Conservation (phyloP, 2,797 vertebrate species). For the Melanotaenia boesemani region DNA sequence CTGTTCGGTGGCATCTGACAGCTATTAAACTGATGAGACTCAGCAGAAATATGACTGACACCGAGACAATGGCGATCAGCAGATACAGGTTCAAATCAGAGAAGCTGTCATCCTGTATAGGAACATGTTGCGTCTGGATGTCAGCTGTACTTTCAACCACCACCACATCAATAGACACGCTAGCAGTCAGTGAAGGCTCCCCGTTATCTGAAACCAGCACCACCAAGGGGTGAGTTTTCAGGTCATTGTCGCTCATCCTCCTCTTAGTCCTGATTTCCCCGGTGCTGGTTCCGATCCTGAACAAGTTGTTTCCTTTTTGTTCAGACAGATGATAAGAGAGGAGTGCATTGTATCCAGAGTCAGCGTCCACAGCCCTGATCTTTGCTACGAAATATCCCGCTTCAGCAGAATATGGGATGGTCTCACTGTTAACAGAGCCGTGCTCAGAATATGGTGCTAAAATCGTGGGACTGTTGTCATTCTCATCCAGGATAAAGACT, state of each 20-base stretch:
- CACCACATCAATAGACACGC: no score
- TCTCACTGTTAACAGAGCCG: constrained; percentile 7
- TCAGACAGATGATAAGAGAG: constrained; percentile 44
- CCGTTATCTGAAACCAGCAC: no score
- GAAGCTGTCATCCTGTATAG: neutral
- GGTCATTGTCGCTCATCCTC: constrained; percentile 29
- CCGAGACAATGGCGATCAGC: neutral
- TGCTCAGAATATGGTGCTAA: constrained; percentile 26
- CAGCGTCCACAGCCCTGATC: constrained; percentile 75
- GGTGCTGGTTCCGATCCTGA: constrained; percentile 60
- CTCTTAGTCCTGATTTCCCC: constrained; percentile 66
- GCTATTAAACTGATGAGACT: neutral
- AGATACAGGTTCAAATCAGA: neutral
- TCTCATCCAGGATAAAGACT: constrained; percentile 75
- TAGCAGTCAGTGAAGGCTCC: no score
- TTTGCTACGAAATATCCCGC: constrained; percentile 12
- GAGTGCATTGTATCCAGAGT: constrained; percentile 62
- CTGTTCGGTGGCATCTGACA: neutral
- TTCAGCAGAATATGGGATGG: constrained; percentile 5
- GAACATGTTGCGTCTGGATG: neutral
- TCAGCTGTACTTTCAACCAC: no score
- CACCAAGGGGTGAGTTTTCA: no score
- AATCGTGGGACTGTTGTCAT: constrained; percentile 63
- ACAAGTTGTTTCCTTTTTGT: constrained; percentile 61
- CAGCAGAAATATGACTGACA: neutral